Percentiles rank a stretch among this genome's conserved stretches.
Conservation (phyloP, 2,888 invertebrate species). For the Rhamnusium bicolor region DNA sequence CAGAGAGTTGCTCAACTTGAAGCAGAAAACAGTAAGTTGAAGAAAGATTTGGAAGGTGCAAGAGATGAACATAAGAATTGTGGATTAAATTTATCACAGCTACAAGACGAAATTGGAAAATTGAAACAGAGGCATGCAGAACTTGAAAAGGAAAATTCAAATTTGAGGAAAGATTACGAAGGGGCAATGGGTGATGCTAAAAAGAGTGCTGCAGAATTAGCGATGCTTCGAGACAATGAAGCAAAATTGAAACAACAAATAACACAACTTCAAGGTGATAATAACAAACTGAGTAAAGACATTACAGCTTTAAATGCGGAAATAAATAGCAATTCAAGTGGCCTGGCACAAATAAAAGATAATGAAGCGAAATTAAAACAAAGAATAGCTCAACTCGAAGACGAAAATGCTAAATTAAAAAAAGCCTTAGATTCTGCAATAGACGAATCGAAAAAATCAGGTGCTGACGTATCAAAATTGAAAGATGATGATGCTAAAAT, state of each 20-base stretch:
- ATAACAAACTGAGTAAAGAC: slow-evolving; percentile 55
- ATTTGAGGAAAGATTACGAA: slow-evolving; percentile 45
- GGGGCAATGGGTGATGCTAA: slow-evolving; percentile 49
- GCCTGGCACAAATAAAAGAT: slow-evolving; percentile 39
- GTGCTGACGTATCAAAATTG: slow-evolving; percentile 36
- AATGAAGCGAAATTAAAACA: slow-evolving; percentile 54
- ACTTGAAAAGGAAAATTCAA: slow-evolving; percentile 40
- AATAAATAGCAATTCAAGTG: slow-evolving; percentile 29
- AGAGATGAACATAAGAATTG: slow-evolving; percentile 12
- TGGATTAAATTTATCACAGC: slow-evolving; percentile 18
- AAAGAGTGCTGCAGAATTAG: slow-evolving; percentile 42
- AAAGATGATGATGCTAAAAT: slow-evolving; percentile 50
- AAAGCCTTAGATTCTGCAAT: slow-evolving; percentile 43
- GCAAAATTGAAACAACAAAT: slow-evolving; percentile 49
- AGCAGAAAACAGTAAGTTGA: slow-evolving; percentile 53
- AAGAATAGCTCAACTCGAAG: slow-evolving; percentile 53
- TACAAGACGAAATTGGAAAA: slow-evolving; percentile 51
- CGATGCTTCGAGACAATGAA: slow-evolving; percentile 47
- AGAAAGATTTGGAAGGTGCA: slow-evolving; percentile 49
- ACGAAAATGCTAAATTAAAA: slow-evolving; percentile 44
- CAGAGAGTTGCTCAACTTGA: slow-evolving; percentile 44
- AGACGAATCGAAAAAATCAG: slow-evolving; percentile 38
- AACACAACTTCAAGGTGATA: slow-evolving; percentile 52
- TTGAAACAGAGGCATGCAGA: slow-evolving; percentile 43
- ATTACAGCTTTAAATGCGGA: slow-evolving; percentile 45